A percentile compares a stretch with the other conserved stretches of the same genome.
Evolutionary conservation across 1,140 invertebrate genomes (phyloP).

Genomic region (Ptiloglossa arizonensis): DNA sequence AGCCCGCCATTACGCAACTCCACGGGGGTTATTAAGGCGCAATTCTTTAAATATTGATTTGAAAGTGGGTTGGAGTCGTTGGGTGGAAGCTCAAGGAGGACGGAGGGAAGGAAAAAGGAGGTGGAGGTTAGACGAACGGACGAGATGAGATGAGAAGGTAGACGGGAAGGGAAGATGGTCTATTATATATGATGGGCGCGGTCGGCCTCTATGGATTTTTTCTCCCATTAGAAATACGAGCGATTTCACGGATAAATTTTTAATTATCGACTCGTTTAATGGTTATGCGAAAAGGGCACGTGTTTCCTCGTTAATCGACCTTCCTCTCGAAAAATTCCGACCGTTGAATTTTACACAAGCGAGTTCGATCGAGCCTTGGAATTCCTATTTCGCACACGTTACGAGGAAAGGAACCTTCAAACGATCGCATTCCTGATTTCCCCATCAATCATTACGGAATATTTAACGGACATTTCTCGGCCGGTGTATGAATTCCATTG

Average conservation of each 20-base stretch:
- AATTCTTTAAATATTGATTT: constrained; percentile 81
- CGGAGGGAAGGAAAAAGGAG: constrained; percentile 61
- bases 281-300: neutral
- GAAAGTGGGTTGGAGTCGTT: constrained; percentile 71
- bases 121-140: constrained; percentile 68
- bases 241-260: constrained; percentile 65
- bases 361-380: neutral
- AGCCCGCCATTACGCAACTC: constrained; percentile 68
- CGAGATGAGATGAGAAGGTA: constrained; percentile 75
- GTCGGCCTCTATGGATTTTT: constrained; percentile 78
- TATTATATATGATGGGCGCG: constrained; percentile 81
- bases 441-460: neutral
- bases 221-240: constrained; percentile 76
- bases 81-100: constrained; percentile 59
- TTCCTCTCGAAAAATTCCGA: neutral
- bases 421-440: neutral
- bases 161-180: constrained; percentile 74
- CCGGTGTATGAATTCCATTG: neutral
- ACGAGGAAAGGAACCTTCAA: neutral
- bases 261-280: constrained; percentile 60
- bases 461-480: neutral
- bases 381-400: neutral
- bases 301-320: neutral
- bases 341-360: neutral
- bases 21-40: constrained; percentile 78